Evolutionary conservation across 2,797 vertebrate species (phyloP).

Genomic region (Girardinus metallicus): DNA sequence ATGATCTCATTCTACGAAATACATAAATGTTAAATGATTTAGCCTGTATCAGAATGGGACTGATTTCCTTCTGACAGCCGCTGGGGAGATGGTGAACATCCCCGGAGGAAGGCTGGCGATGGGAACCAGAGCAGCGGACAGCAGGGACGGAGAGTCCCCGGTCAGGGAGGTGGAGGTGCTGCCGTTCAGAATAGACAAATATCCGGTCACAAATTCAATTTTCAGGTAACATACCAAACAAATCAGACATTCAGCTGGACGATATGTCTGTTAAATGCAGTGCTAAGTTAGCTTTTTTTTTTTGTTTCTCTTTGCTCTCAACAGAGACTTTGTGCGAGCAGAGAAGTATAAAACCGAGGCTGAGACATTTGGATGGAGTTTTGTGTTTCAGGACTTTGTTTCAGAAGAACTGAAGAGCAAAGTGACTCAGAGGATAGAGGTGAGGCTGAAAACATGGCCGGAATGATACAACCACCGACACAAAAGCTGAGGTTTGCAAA

Average conservation of each 20-base stretch:
- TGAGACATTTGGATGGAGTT: slow-evolving; percentile 94
- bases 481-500: background rate
- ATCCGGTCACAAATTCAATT: slow-evolving; percentile 89
- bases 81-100: slow-evolving; percentile 78
- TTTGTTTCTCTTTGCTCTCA: background rate
- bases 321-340: slow-evolving; percentile 90
- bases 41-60: background rate
- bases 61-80: background rate
- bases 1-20: slow-evolving; percentile 11
- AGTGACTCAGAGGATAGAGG: slow-evolving; percentile 89
- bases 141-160: slow-evolving; percentile 82
- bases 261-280: background rate
- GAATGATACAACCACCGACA: no score
- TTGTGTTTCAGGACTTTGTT: slow-evolving; percentile 97
- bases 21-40: background rate
- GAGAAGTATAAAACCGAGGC: slow-evolving; percentile 94
- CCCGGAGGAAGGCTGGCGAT: slow-evolving; percentile 85
- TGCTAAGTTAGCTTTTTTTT: background rate
- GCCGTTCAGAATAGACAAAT: slow-evolving; percentile 85
- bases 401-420: slow-evolving; percentile 88
- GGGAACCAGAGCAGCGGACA: slow-evolving; percentile 81
- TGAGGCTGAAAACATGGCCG: slow-evolving; percentile 44
- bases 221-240: slow-evolving; percentile 83
- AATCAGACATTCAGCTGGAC: fast-evolving
- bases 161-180: slow-evolving; percentile 74